phyloP scores from a whole-genome alignment of 1,140 invertebrate species.

The Mycetomoellerius zeteki region DNA sequence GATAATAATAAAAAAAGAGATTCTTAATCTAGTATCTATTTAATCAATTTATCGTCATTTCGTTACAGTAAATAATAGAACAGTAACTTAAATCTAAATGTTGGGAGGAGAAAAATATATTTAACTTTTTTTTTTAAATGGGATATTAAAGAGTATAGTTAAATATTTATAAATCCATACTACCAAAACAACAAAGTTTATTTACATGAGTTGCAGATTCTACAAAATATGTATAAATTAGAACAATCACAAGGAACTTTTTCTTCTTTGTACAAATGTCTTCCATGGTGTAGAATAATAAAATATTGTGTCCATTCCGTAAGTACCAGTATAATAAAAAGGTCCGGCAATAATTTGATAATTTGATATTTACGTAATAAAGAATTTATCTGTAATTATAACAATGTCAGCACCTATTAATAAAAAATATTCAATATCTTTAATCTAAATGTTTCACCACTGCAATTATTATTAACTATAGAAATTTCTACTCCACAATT shows the following conservation, averaged over 20 bases:
- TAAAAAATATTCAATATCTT: constrained; percentile 2
- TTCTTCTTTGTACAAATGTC: constrained; percentile 48
- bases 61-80: constrained; percentile 19
- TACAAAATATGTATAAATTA: constrained; percentile 63
- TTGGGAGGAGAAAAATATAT: neutral
- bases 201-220: constrained; percentile 57
- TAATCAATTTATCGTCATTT: neutral
- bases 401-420: constrained; percentile 10
- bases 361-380: constrained; percentile 42
- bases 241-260: constrained; percentile 62
- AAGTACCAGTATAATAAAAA: constrained; percentile 52
- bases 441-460: neutral
- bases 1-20: neutral
- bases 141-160: constrained; percentile 50
- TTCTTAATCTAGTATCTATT: neutral
- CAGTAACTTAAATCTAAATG: constrained; percentile 8
- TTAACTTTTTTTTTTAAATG: neutral
- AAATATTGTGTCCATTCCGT: constrained; percentile 42
- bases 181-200: constrained; percentile 65
- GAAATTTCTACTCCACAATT: constrained; percentile 5
- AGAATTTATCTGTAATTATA: constrained; percentile 46
- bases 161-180: constrained; percentile 55
- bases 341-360: constrained; percentile 14
- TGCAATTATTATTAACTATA: neutral
- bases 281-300: constrained; percentile 47